Evolutionary conservation across 2,113 vertebrate species (phyloP), one percentile per base, ranked within the genome.

Genomic region (Silurus asotus): DNA sequence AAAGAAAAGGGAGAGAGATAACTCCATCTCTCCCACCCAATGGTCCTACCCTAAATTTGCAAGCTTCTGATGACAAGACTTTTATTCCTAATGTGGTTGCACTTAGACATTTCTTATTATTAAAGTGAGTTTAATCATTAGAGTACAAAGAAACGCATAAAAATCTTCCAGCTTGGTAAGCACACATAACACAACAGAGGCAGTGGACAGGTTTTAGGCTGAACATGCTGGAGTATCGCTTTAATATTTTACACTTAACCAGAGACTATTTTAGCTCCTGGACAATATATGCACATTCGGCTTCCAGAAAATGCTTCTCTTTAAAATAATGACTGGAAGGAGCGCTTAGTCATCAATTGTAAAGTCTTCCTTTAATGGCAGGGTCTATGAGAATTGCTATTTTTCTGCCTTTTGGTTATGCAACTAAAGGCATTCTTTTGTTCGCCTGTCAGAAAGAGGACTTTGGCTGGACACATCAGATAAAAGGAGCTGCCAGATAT

Each of bases 321-420:
- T n/a, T 13, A 8, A 72, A 70, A 51, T 72, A 86, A 61, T 49
- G 5, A 61, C 67, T 25, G 17, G 59, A 80, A 81, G 15, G 10
- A 70, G 53, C 51, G 77, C 37, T 19, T 15, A 48, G 59, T 70
- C 64, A 51, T 20, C 51, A 19, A 81, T 45, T 15, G 37, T 74
- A 62, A 81, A 74, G 56, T 74, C 56, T 62, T 86, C 67, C n/a
- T 75, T 17, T 86, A 75, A 86, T 86, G 78, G 75, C 69, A 86
- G 70, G 67, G 23, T 86, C 78, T 75, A 64, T 81, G 78, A 75
- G 78, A 86, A 62, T 74, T 86, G 78, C 78, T 86, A 75, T 19
- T 81, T 25, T 45, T 58, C 53, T 15, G 25, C 37, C 25, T 15
- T 61, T 48, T 65, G 75, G 62, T 58, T 37, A 58, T 56, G 76